Base-by-base conservation (phyloP, 2,797 vertebrate species). In the Tapera naevia region DNA sequence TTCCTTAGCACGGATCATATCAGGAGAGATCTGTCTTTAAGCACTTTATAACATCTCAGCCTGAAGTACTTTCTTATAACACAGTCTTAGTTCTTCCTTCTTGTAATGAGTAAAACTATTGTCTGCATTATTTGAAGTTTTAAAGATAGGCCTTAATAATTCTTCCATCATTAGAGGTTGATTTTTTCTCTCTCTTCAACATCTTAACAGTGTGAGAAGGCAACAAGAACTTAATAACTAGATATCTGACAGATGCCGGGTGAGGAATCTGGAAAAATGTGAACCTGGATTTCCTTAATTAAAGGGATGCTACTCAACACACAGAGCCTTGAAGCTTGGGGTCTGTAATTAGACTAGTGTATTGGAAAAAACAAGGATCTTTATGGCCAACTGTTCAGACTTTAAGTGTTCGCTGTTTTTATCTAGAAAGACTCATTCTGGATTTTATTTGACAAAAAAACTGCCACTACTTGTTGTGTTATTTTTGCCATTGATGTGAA, bases 371-470 rank as follows among this genome's bases (percentile, higher is more conserved):
- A 0, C 58, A 41, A 79, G 28, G 27, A 72, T 17, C 28, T 87
- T 73, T 56, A 60, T 3, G 16, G 50, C 45, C 46, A 80, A 4
- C 8, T 48, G 15, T 61, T 89, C 67, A 76, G 27, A n/a, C n/a
- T 75, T 69, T 64, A 85, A 32, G 32, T 37, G 39, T 43, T 88
- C 41, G 8, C 21, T 54, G 25, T 41, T 21, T 57, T 82, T 69
- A 33, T 53, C 28, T 74, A 76, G 58, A 65, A 83, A 75, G 10
- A 10, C 6, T 74, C 21, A 53, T 74, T 73, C 53, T 80, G 10
- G 57, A 86, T 88, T 93, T 50, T 48, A 66, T 53, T 60, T 93
- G 71, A 80, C 62, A 90, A 94, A 92, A 15, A 89, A 81, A 76
- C 37, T 87, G 65, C 23, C 69, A 53, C 48, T 80, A 45, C 60